Percentiles rank a stretch among this genome's conserved stretches.
phyloP scores from a whole-genome alignment of 2,888 invertebrate genomes.

The Linyphia triangularis region DNA sequence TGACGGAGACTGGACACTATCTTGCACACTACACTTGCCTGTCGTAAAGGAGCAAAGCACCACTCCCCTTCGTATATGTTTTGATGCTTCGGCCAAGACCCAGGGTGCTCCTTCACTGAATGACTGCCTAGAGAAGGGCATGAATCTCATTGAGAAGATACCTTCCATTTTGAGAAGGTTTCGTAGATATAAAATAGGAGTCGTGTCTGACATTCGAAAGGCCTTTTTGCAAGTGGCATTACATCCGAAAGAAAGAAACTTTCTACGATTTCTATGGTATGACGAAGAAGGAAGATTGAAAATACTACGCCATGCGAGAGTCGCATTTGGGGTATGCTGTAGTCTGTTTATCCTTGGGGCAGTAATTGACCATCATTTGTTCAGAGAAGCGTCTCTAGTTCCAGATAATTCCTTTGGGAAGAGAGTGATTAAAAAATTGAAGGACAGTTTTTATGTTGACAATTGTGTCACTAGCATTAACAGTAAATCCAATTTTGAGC shows the following conservation, averaged over 20 bases:
- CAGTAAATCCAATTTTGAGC: background rate
- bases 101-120: background rate
- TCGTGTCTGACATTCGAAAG: constrained; percentile 8
- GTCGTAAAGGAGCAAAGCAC: background rate
- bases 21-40: constrained; percentile 13
- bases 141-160: constrained; percentile 7
- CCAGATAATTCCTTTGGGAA: background rate
- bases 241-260: background rate
- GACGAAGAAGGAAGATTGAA: background rate
- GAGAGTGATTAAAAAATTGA: background rate
- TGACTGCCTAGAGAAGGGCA: background rate
- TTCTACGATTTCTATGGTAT: constrained; percentile 10
- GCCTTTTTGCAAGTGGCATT: constrained; percentile 12
- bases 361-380: background rate
- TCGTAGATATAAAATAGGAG: constrained; percentile 5
- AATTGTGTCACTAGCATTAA: constrained; percentile 29
- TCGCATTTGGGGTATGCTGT: constrained; percentile 11
- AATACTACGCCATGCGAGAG: constrained; percentile 2
- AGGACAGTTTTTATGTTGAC: background rate
- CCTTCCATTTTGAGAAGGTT: background rate
- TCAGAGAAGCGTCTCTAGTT: background rate
- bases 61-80: background rate
- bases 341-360: constrained; percentile 4
- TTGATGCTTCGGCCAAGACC: constrained; percentile 17
- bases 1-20: background rate